phyloP scores from a whole-genome alignment of 2,888 invertebrate genomes.

The Gasteruption jaculator region DNA sequence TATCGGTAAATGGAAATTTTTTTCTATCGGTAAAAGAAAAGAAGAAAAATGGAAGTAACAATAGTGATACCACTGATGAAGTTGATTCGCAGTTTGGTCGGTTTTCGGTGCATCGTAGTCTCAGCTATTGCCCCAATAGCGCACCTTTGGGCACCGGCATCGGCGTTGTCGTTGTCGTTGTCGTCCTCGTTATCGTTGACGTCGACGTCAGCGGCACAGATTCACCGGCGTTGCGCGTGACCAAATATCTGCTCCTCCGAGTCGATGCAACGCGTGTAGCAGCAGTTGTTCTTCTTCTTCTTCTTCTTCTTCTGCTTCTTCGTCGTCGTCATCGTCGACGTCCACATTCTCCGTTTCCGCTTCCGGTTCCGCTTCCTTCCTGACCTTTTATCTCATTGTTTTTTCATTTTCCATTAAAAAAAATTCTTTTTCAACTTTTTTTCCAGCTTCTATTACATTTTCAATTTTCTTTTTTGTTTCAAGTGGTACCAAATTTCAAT shows the following conservation, averaged over 20 bases:
- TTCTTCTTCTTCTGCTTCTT: no score
- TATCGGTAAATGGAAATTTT: no score
- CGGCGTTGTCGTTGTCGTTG: slow-evolving; percentile 17
- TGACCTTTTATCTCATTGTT: no score
- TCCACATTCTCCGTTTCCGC: neutral
- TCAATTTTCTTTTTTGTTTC: neutral
- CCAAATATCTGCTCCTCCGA: slow-evolving; percentile 28
- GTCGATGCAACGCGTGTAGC: slow-evolving; percentile 24
- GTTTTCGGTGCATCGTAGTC: no score
- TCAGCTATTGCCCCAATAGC: no score
- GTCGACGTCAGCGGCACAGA: slow-evolving; percentile 15
- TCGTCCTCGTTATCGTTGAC: slow-evolving; percentile 14
- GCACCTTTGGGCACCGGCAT: no score
- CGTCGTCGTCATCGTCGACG: no score
- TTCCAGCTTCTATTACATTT: no score
- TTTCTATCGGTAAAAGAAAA: neutral
- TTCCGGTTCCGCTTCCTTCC: neutral
- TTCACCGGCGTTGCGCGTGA: slow-evolving; percentile 28
- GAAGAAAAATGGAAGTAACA: neutral
- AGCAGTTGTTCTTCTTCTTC: neutral
- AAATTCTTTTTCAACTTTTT: no score
- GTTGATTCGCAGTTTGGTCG: no score
- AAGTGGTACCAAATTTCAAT: no score
- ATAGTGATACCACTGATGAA: neutral
- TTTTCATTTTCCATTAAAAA: no score